phyloP scores from a whole-genome alignment of 1,140 invertebrate genomes.

The Drosophila sp. region DNA sequence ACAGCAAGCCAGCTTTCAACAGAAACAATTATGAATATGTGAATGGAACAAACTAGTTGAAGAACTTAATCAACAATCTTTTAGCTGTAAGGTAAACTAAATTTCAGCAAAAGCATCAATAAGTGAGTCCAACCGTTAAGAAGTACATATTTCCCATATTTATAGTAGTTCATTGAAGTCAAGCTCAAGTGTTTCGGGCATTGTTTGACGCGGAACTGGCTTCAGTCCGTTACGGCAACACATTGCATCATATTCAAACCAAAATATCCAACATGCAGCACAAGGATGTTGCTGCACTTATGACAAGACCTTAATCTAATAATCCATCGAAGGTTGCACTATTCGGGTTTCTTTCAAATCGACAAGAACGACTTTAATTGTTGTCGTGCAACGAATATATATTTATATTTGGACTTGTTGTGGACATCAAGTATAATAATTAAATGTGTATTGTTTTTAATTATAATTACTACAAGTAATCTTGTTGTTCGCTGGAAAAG shows the following conservation, averaged over 20 bases:
- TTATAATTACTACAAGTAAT: conserved; percentile 62
- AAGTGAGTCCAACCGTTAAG: conserved; percentile 25
- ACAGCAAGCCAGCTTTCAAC: conserved; percentile 43
- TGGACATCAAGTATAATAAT: conserved; percentile 56
- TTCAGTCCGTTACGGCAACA: conserved; percentile 14
- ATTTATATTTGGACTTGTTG: conserved; percentile 53
- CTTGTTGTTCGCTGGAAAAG: conserved; percentile 52
- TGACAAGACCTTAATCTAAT: conserved; percentile 73
- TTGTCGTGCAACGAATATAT: conserved; percentile 48
- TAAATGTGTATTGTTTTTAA: conserved; percentile 76
- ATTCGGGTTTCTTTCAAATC: conserved; percentile 13
- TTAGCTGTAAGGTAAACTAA: conserved; percentile 17
- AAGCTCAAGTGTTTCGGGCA: conserved; percentile 17
- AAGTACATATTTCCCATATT: conserved; percentile 25
- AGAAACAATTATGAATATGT: conserved; percentile 12
- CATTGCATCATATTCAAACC: conserved; percentile 15
- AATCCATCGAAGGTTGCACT: conserved; percentile 64
- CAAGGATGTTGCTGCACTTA: conserved; percentile 72
- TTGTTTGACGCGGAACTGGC: conserved; percentile 21
- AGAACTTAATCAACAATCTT: conserved; percentile 28
- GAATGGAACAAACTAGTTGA: conserved; percentile 46
- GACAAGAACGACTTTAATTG: conserved; percentile 71
- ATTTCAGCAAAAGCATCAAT: conserved; percentile 2
- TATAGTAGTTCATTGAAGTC: conserved; percentile 34
- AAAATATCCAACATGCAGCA: conserved; percentile 15